Percentiles rank a stretch among this genome's conserved stretches.
These are phyloP conservation scores for Neostethus bicornis DNA, from an alignment of 2,797 vertebrate species.

Conservation along the genomic window DNA sequence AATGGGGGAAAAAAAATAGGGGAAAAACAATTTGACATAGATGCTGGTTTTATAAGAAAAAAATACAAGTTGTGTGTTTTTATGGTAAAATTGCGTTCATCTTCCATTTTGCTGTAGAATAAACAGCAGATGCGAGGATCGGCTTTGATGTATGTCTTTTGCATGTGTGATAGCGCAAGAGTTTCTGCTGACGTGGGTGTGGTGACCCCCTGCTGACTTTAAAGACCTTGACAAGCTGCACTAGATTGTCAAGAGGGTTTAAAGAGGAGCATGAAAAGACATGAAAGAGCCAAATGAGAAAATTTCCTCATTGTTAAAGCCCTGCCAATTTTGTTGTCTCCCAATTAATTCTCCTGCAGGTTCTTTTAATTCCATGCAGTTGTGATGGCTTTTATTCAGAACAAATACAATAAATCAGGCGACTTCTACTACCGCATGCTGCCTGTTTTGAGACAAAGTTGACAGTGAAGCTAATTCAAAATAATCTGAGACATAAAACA, in stretches of 20 bases:
- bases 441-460: background rate
- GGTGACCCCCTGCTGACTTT: slow-evolving; percentile 70
- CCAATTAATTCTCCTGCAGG: slow-evolving; percentile 37
- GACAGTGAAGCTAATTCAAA: background rate
- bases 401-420: slow-evolving; percentile 19
- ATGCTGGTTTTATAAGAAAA: slow-evolving; percentile 40
- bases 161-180: slow-evolving; percentile 34
- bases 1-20: no score
- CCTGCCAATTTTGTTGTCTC: slow-evolving; percentile 21
- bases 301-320: slow-evolving; percentile 36
- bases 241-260: slow-evolving; percentile 37
- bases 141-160: slow-evolving; percentile 56
- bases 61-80: slow-evolving; percentile 45
- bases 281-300: slow-evolving; percentile 40
- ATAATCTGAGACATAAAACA: background rate
- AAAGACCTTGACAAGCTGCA: slow-evolving; percentile 53
- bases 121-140: slow-evolving; percentile 52
- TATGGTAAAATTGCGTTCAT: slow-evolving; percentile 65
- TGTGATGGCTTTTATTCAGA: slow-evolving; percentile 21
- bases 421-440: slow-evolving; percentile 10
- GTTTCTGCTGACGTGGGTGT: slow-evolving; percentile 54
- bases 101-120: slow-evolving; percentile 39
- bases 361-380: slow-evolving; percentile 10
- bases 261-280: slow-evolving; percentile 44
- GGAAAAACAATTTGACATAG: no score